A percentile compares a stretch with the other conserved stretches of the same genome.
Conservation (phyloP, 2,113 vertebrate genomes). For the Oriolus oriolus region DNA sequence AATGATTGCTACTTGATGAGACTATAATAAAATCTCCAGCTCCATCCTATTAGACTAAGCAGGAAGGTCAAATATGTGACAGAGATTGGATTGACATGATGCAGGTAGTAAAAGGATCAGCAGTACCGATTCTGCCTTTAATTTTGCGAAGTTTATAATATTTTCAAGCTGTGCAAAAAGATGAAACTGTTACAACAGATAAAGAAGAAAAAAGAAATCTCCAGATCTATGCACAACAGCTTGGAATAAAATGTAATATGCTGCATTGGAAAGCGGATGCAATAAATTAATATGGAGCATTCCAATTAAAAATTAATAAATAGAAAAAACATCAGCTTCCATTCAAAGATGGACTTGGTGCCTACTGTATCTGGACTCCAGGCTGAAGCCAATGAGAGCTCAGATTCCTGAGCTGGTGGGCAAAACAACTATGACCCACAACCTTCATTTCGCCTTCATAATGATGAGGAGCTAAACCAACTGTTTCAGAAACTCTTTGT, state of each 20-base stretch:
- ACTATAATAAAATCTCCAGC: constrained; percentile 30
- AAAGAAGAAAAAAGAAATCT: neutral
- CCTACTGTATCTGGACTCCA: neutral
- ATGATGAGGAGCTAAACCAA: neutral
- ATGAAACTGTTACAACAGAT: neutral
- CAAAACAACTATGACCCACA: neutral
- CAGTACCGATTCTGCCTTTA: neutral
- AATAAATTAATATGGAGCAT: neutral
- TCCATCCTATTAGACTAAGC: constrained; percentile 17
- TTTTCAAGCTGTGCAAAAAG: neutral
- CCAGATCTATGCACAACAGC: neutral
- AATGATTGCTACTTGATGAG: constrained; percentile 46
- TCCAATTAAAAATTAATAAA: neutral
- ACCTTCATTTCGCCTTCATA: neutral
- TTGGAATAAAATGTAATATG: neutral
- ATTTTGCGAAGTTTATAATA: neutral
- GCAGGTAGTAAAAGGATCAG: neutral
- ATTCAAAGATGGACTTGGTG: neutral
- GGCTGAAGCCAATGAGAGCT: neutral
- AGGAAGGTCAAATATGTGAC: constrained; percentile 10
- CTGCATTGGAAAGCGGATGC: neutral
- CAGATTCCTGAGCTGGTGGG: neutral
- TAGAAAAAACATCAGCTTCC: neutral
- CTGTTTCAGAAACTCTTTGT: neutral
- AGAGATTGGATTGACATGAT: constrained; percentile 2